Evolutionary conservation across 2,113 vertebrate species (phyloP).

Genomic region (Drymodes brunneopygia): DNA sequence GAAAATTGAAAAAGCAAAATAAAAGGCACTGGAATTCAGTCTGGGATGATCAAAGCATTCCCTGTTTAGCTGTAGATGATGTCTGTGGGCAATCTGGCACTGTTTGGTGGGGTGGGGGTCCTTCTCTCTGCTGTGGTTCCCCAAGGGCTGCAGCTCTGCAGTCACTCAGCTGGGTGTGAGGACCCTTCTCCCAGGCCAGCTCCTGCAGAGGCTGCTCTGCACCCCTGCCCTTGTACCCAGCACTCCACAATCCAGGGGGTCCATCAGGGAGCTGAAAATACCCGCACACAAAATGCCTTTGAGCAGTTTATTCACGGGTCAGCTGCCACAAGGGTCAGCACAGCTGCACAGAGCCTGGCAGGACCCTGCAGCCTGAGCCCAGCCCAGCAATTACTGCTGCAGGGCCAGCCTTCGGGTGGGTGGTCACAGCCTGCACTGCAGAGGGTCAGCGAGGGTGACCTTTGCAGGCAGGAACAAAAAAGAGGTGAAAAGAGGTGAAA

Average conservation of each 20-base stretch:
- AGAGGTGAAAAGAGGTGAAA: not conserved
- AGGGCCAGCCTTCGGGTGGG: fast-evolving
- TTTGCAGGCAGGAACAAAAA: not conserved
- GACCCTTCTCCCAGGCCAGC: not conserved
- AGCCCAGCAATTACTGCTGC: not conserved
- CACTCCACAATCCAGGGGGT: fast-evolving
- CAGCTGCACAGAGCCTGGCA: not conserved
- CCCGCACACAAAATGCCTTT: not conserved
- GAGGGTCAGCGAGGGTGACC: not conserved
- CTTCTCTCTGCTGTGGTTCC: not conserved
- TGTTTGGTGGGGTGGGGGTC: not conserved
- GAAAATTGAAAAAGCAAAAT: not conserved
- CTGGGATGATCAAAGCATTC: not conserved
- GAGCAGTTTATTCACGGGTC: not conserved
- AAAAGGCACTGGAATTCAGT: not conserved
- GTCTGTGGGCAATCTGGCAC: not conserved
- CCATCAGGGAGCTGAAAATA: not conserved
- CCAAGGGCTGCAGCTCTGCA: not conserved
- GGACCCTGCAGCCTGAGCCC: not conserved
- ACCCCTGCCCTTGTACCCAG: fast-evolving
- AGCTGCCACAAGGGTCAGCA: not conserved
- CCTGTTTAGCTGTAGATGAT: not conserved
- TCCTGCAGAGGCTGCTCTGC: not conserved
- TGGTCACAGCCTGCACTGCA: fast-evolving
- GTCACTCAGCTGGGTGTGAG: fast-evolving